Percentiles rank a stretch among this genome's conserved stretches.
phyloP scores from a whole-genome alignment of 2,113 vertebrate genomes.

The Siphamia tubifer region DNA sequence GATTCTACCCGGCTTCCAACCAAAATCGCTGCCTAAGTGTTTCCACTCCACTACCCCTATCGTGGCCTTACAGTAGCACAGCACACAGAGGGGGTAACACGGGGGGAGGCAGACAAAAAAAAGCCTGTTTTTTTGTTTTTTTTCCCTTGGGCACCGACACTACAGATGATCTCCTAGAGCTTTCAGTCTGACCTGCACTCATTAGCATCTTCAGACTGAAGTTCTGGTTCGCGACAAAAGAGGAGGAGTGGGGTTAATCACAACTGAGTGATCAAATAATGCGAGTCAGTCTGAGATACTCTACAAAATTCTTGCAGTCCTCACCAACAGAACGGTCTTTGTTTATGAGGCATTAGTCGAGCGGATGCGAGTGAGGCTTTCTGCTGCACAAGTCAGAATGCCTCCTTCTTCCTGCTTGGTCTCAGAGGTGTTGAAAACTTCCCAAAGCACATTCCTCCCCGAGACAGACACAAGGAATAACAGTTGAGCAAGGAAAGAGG shows the following conservation, averaged over 20 bases:
- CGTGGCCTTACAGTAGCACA: constrained; percentile 50
- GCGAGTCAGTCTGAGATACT: constrained; percentile 24
- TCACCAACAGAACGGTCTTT: constrained; percentile 63
- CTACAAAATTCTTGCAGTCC: constrained; percentile 24
- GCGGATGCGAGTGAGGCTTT: constrained; percentile 57
- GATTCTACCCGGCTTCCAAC: constrained; percentile 45
- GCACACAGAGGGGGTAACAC: neutral
- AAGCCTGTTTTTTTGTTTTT: neutral
- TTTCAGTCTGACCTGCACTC: neutral
- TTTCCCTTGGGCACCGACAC: neutral
- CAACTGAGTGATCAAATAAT: constrained; percentile 24
- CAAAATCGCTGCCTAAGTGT: constrained; percentile 70
- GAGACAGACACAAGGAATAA: constrained; percentile 56
- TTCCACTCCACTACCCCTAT: constrained; percentile 64
- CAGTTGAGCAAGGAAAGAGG: constrained; percentile 32
- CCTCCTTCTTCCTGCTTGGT: constrained; percentile 68
- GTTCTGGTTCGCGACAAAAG: neutral
- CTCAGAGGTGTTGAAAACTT: constrained; percentile 74
- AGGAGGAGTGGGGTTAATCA: neutral
- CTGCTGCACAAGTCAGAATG: constrained; percentile 50
- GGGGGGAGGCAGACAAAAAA: neutral
- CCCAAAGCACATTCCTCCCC: constrained; percentile 68
- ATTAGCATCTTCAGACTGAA: neutral
- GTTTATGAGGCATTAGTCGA: constrained; percentile 55
- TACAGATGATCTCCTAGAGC: neutral